Percentiles rank a stretch among this genome's conserved stretches.
Evolutionary conservation across 2,113 vertebrate genomes (phyloP).

Genomic region (Orycteropus afer): DNA sequence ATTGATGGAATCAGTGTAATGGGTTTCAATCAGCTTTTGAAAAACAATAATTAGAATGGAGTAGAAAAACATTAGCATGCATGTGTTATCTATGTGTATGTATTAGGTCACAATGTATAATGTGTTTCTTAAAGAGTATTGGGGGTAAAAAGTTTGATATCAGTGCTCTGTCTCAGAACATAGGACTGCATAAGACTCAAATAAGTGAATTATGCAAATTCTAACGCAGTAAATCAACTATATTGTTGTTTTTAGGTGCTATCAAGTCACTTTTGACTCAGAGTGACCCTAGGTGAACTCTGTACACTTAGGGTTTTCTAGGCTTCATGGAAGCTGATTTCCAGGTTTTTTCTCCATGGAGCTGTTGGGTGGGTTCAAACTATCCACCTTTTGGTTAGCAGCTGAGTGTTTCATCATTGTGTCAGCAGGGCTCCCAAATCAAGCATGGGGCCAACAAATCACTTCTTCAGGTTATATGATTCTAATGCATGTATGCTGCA

Average conservation of each 20-base stretch:
- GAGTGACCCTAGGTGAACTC: no score
- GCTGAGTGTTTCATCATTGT: no score
- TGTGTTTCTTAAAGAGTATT: not conserved
- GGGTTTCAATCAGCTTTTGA: not conserved
- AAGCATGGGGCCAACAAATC: not conserved
- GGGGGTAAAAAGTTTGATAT: not conserved
- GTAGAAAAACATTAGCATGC: not conserved
- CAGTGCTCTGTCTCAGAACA: not conserved
- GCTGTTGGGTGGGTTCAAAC: no score
- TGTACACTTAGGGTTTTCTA: no score
- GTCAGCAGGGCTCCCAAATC: no score
- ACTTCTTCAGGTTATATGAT: not conserved
- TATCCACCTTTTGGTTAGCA: no score
- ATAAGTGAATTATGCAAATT: not conserved
- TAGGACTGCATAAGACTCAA: not conserved
- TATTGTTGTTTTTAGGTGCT: no score
- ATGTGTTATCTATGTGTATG: not conserved
- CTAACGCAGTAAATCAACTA: not conserved
- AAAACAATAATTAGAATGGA: not conserved
- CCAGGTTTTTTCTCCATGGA: no score
- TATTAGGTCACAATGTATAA: not conserved
- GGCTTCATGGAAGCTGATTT: no score
- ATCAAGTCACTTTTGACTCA: no score
- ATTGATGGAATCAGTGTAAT: conserved; percentile 4
- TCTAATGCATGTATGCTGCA: not conserved